phyloP scores from a whole-genome alignment of 2,888 invertebrate genomes.

The Meteorus colon region DNA sequence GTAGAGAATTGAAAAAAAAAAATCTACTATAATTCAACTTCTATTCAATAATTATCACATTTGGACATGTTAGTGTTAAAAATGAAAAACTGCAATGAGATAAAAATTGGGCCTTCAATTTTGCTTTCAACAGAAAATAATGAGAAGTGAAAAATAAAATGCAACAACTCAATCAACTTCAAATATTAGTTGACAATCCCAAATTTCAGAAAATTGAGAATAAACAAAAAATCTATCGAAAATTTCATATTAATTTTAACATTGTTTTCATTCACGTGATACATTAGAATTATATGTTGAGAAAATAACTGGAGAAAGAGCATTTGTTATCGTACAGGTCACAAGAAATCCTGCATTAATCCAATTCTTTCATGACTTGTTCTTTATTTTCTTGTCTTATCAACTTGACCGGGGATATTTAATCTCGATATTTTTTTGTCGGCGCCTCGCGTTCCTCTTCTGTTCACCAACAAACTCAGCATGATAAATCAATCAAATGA shows the following conservation, averaged over 20 bases:
- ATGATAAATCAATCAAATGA: too few species aligned
- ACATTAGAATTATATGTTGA: background rate
- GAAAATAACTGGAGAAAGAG: background rate
- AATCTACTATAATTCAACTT: too few species aligned
- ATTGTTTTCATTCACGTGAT: background rate
- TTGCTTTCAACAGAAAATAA: too few species aligned
- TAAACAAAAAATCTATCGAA: background rate
- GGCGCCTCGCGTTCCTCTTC: background rate
- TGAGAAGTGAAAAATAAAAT: too few species aligned
- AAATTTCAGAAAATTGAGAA: too few species aligned
- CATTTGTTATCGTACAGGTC: background rate
- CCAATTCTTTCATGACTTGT: background rate
- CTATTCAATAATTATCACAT: too few species aligned
- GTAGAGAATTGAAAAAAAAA: too few species aligned
- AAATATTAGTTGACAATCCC: background rate
- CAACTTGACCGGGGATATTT: constrained; percentile 29
- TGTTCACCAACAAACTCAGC: too few species aligned
- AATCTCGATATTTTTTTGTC: constrained; percentile 18
- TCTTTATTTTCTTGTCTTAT: constrained; percentile 41
- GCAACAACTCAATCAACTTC: background rate
- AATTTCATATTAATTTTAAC: background rate
- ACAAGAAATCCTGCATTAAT: background rate
- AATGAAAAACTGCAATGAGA: too few species aligned
- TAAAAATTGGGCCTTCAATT: too few species aligned
- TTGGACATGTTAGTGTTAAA: too few species aligned